Conservation (phyloP, 2,797 vertebrate species). For the Adelosebastes latens region DNA sequence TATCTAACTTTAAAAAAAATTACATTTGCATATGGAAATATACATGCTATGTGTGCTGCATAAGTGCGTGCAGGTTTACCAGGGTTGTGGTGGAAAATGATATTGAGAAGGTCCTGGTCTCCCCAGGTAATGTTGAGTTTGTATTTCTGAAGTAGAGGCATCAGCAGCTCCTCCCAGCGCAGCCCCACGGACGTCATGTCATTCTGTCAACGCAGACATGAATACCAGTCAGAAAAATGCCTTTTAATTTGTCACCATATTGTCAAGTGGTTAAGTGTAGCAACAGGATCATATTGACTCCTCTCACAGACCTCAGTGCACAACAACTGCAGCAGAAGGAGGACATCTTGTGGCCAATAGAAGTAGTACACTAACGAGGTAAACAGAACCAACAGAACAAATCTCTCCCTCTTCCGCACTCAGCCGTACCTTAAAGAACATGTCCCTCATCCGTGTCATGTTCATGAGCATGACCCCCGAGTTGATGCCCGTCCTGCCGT, state of each 20-base stretch:
- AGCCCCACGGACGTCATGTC: slow-evolving; percentile 91
- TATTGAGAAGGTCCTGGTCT: slow-evolving; percentile 95
- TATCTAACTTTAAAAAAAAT: background rate
- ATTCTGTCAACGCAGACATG: slow-evolving; percentile 80
- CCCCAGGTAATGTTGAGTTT: slow-evolving; percentile 97
- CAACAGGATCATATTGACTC: background rate
- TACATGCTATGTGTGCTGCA: background rate
- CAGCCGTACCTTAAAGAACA: slow-evolving; percentile 88
- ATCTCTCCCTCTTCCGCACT: background rate
- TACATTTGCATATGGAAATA: background rate
- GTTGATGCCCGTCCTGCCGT: slow-evolving; percentile 93
- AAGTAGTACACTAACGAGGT: slow-evolving; percentile 12
- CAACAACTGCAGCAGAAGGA: slow-evolving; percentile 12
- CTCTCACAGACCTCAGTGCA: background rate
- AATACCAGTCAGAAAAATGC: background rate
- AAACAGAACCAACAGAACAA: background rate
- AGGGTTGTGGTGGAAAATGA: slow-evolving; percentile 95
- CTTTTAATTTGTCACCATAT: background rate
- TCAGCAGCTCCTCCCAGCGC: slow-evolving; percentile 92
- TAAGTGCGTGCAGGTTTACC: slow-evolving; percentile 74
- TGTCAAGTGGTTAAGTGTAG: background rate
- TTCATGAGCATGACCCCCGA: slow-evolving; percentile 98
- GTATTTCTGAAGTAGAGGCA: slow-evolving; percentile 94
- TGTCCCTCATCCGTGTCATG: slow-evolving; percentile 90
- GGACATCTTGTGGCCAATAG: slow-evolving; percentile 64